phyloP scores from a whole-genome alignment of 2,797 vertebrate genomes.

The Cryptoblepharus egeriae region DNA sequence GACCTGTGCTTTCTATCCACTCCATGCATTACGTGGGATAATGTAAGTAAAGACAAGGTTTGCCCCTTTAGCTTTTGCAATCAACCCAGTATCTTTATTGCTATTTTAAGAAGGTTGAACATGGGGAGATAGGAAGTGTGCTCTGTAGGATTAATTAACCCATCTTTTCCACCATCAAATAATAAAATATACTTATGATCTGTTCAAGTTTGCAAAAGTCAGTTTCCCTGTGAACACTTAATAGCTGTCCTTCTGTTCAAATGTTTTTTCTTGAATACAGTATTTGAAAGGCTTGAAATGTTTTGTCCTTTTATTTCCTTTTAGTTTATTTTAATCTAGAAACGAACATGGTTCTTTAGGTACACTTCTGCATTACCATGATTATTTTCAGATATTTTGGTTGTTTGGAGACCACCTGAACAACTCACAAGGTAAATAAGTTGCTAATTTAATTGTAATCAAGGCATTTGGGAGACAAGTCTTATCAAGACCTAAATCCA shows the following conservation, averaged over 20 bases:
- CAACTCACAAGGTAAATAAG: background rate
- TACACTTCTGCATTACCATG: background rate
- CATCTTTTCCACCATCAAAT: background rate
- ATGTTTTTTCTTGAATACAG: background rate
- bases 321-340: background rate
- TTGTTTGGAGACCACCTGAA: background rate
- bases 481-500: background rate
- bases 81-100: no score
- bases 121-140: no score
- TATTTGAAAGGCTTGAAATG: background rate
- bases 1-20: background rate
- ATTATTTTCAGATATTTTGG: background rate
- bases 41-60: no score
- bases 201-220: background rate
- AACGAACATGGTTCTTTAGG: background rate
- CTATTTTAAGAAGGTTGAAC: no score
- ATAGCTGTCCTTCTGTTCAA: background rate
- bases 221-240: background rate
- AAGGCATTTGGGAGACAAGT: slow-evolving; percentile 1
- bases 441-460: slow-evolving; percentile 12
- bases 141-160: background rate
- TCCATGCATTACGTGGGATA: no score
- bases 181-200: background rate
- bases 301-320: background rate
- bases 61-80: no score